These are phyloP conservation scores for Siniperca chuatsi DNA, from an alignment of 2,113 vertebrate genomes.

Conservation along the genomic window DNA sequence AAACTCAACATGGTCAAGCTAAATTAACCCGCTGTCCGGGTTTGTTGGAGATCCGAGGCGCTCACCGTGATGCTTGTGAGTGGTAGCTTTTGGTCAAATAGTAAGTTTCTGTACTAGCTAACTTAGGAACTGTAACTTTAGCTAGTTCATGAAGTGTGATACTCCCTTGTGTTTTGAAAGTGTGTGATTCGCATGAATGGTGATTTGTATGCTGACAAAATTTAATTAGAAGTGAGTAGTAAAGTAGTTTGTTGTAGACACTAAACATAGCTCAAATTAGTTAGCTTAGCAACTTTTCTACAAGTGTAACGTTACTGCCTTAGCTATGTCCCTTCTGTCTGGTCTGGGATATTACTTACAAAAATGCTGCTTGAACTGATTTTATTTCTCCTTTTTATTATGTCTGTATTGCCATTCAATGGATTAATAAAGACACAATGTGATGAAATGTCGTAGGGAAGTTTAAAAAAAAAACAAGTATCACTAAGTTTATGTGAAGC, in stretches of 20 bases:
- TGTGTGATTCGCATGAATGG: not conserved
- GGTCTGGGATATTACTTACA: slow-evolving; percentile 18
- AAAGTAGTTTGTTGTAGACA: not conserved
- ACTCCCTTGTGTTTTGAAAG: slow-evolving; percentile 24
- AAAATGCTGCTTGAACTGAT: not conserved
- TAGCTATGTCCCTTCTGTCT: slow-evolving; percentile 42
- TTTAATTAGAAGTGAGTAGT: not conserved
- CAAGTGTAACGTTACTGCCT: slow-evolving; percentile 25
- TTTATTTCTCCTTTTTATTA: not conserved
- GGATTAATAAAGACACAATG: not conserved
- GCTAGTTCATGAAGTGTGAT: not conserved
- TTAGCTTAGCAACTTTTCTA: slow-evolving; percentile 71
- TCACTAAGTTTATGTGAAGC: not conserved
- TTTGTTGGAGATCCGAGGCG: slow-evolving; percentile 20
- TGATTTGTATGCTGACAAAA: not conserved
- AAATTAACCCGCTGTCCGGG: slow-evolving; percentile 43
- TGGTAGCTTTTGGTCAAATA: slow-evolving; percentile 33
- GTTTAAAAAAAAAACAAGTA: not conserved
- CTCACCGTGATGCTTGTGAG: slow-evolving; percentile 73
- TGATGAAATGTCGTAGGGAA: not conserved
- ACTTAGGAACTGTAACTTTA: not conserved
- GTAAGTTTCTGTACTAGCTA: slow-evolving; percentile 39
- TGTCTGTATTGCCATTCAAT: not conserved
- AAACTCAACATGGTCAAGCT: slow-evolving; percentile 46
- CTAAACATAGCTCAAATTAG: slow-evolving; percentile 19